These are phyloP conservation scores for Ginglymostoma cirratum DNA, from an alignment of 2,113 vertebrate species.

Conservation along the genomic window DNA sequence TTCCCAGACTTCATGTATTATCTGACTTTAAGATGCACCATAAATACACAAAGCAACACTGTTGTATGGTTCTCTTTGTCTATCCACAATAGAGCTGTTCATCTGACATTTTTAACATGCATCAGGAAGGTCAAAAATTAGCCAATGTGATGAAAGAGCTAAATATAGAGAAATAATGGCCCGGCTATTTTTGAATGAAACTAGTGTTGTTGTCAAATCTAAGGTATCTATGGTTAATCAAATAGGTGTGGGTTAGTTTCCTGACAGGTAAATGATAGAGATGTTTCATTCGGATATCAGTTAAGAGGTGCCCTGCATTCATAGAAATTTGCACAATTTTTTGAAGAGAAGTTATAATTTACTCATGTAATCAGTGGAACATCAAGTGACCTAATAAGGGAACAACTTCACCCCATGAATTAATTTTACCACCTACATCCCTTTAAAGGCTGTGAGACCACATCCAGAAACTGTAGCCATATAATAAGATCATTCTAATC, in stretches of 20 bases:
- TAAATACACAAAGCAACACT: slow-evolving; percentile 39
- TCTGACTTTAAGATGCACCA: slow-evolving; percentile 31
- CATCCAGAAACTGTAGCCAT: not conserved
- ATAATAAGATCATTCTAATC: not conserved
- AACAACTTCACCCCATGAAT: not conserved
- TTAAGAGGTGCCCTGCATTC: slow-evolving; percentile 9
- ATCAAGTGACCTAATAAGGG: not conserved
- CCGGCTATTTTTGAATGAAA: slow-evolving; percentile 41
- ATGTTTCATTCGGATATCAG: not conserved
- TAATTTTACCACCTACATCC: not conserved
- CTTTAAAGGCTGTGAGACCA: not conserved
- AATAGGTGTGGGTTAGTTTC: not conserved
- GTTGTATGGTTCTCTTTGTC: slow-evolving; percentile 45
- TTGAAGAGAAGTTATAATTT: not conserved
- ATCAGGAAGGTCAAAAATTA: slow-evolving; percentile 47
- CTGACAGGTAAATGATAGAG: not conserved
- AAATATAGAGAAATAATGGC: slow-evolving; percentile 41
- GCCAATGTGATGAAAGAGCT: slow-evolving; percentile 46
- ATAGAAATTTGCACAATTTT: not conserved
- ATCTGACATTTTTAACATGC: slow-evolving; percentile 44
- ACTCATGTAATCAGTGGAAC: not conserved
- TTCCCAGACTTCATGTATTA: slow-evolving; percentile 7
- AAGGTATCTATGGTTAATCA: slow-evolving; percentile 39
- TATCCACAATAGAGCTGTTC: slow-evolving; percentile 49
- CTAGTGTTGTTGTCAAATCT: slow-evolving; percentile 35